A percentile compares a stretch with the other conserved stretches of the same genome.
These are phyloP conservation scores for Bombyx mandarina DNA, from an alignment of 1,140 invertebrate species.

Conservation along the genomic window DNA sequence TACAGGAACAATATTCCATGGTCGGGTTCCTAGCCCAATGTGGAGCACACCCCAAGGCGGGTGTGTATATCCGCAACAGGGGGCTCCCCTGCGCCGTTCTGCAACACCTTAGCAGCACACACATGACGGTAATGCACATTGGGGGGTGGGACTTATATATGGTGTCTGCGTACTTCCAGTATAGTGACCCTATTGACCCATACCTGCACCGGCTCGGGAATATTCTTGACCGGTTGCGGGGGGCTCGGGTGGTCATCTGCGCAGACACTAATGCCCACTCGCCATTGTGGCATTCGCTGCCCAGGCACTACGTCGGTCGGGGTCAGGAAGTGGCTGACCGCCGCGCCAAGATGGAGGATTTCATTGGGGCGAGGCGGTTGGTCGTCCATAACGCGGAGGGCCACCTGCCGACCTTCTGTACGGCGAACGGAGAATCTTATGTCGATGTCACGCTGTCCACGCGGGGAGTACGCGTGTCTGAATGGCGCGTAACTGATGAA, in stretches of 20 bases:
- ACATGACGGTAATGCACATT: too few species aligned
- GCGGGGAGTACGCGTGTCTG: constrained; percentile 8
- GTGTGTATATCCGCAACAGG: too few species aligned
- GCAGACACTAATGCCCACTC: constrained; percentile 27
- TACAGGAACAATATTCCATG: constrained; percentile 14
- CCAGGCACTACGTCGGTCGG: too few species aligned
- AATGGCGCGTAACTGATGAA: too few species aligned
- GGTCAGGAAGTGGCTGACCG: too few species aligned
- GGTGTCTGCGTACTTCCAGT: too few species aligned
- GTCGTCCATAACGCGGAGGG: constrained; percentile 6
- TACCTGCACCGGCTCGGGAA: constrained; percentile 7
- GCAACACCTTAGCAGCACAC: too few species aligned
- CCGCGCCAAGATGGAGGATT: too few species aligned
- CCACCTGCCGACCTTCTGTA: constrained; percentile 19
- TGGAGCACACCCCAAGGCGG: constrained; percentile 8
- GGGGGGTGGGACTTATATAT: too few species aligned
- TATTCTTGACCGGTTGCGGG: constrained; percentile 15
- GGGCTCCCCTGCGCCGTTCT: too few species aligned
- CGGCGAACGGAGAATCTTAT: constrained; percentile 16
- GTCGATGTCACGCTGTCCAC: constrained; percentile 19
- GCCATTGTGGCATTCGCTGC: constrained; percentile 21
- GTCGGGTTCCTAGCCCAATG: constrained; percentile 20
- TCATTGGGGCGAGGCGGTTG: too few species aligned
- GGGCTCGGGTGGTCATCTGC: constrained; percentile 9
- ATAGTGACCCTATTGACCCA: too few species aligned